Evolutionary conservation across 2,113 vertebrate genomes (phyloP).

Genomic region (Nothocercus nigrocapillus): DNA sequence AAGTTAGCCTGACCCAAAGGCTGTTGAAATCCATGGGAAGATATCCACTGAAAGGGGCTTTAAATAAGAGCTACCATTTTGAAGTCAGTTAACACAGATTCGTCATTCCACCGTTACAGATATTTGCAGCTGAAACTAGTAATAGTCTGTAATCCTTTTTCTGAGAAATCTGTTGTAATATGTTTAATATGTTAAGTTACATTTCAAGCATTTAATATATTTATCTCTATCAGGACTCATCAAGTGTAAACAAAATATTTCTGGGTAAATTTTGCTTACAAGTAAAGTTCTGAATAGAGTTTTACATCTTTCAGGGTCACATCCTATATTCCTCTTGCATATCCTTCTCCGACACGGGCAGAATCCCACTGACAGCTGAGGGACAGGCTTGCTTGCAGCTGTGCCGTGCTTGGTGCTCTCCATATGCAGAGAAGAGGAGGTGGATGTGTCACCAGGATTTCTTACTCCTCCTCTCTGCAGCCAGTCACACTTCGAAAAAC

Average conservation of each 20-base stretch:
- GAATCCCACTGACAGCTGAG: neutral
- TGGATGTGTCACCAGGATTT: neutral
- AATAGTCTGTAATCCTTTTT: neutral
- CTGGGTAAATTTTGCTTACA: neutral
- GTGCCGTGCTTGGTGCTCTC: neutral
- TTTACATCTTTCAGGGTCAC: neutral
- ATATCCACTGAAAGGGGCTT: neutral
- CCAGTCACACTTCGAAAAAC: neutral
- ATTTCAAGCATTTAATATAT: neutral
- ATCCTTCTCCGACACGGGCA: neutral
- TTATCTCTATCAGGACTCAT: neutral
- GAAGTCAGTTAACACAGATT: neutral
- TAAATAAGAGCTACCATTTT: neutral
- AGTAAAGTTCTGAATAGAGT: neutral
- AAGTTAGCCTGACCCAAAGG: neutral
- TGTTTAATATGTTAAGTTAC: neutral
- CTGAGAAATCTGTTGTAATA: neutral
- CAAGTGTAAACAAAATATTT: neutral
- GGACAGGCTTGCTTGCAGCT: neutral
- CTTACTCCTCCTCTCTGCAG: neutral
- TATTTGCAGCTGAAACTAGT: neutral
- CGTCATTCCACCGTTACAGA: neutral
- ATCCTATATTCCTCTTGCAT: neutral
- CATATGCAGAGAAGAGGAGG: neutral
- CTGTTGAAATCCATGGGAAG: slow-evolving; percentile 1